phyloP scores from a whole-genome alignment of 2,888 invertebrate species.

The Andrena haemorrhoa region DNA sequence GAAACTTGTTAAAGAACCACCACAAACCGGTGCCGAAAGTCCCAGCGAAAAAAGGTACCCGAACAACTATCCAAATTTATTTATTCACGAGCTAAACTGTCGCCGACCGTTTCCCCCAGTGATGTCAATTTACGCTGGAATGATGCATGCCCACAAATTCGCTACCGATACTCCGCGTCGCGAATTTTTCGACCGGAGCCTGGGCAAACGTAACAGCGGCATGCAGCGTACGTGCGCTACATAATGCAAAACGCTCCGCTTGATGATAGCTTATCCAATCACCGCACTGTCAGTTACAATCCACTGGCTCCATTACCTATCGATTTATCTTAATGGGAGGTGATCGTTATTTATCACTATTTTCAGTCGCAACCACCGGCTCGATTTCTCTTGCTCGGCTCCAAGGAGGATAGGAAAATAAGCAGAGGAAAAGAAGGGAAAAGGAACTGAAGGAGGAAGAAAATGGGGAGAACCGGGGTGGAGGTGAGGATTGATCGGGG shows the following conservation, averaged over 20 bases:
- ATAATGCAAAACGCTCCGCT: constrained; percentile 77
- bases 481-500: constrained; percentile 26
- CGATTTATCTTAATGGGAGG: constrained; percentile 83
- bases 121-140: background rate
- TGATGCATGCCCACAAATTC: background rate
- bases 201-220: constrained; percentile 43
- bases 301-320: constrained; percentile 79
- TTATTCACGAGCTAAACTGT: too few relatives aligned
- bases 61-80: too few relatives aligned
- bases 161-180: background rate
- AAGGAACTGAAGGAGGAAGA: constrained; percentile 1
- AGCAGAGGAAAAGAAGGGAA: constrained; percentile 1
- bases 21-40: too few relatives aligned
- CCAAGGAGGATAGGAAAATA: constrained; percentile 48
- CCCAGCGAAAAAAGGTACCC: too few relatives aligned
- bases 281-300: constrained; percentile 82
- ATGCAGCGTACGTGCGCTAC: constrained; percentile 66
- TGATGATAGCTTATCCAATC: constrained; percentile 83
- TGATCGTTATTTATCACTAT: constrained; percentile 83
- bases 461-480: background rate
- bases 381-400: constrained; percentile 72
- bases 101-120: too few relatives aligned
- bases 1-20: background rate
- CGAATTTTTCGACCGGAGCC: constrained; percentile 56
- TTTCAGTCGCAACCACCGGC: constrained; percentile 77